phyloP scores from a whole-genome alignment of 2,113 vertebrate genomes.

The Bufo gargarizans region DNA sequence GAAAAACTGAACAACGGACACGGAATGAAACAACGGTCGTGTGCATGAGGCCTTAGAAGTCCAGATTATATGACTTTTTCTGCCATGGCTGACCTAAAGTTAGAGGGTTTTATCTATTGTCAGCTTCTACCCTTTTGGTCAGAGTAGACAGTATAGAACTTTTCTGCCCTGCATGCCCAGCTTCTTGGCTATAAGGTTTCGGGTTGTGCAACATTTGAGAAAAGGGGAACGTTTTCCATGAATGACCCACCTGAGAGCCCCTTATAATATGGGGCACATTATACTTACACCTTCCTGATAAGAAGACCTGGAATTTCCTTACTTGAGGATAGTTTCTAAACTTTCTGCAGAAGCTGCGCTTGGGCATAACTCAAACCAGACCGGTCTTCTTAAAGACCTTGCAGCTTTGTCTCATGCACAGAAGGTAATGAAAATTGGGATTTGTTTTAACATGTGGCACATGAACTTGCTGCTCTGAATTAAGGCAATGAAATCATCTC shows the following conservation, averaged over 20 bases:
- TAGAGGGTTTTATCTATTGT: too few relatives aligned
- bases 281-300: neutral
- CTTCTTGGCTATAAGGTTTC: neutral
- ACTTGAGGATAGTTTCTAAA: neutral
- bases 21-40: too few relatives aligned
- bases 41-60: too few relatives aligned
- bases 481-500: conserved; percentile 69
- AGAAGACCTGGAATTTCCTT: neutral
- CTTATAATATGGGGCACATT: neutral
- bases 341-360: neutral
- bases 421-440: conserved; percentile 24
- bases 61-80: too few relatives aligned
- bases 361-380: neutral
- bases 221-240: neutral
- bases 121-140: too few relatives aligned
- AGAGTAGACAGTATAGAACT: too few relatives aligned
- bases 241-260: neutral
- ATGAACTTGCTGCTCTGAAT: conserved; percentile 71
- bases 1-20: too few relatives aligned
- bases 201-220: neutral
- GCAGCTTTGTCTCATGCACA: neutral
- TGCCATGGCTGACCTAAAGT: too few relatives aligned
- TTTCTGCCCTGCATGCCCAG: too few relatives aligned
- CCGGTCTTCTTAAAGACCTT: neutral
- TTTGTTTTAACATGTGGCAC: conserved; percentile 59